Base-by-base conservation (phyloP, 1,140 invertebrate species). In the Drosophila navojoa region DNA sequence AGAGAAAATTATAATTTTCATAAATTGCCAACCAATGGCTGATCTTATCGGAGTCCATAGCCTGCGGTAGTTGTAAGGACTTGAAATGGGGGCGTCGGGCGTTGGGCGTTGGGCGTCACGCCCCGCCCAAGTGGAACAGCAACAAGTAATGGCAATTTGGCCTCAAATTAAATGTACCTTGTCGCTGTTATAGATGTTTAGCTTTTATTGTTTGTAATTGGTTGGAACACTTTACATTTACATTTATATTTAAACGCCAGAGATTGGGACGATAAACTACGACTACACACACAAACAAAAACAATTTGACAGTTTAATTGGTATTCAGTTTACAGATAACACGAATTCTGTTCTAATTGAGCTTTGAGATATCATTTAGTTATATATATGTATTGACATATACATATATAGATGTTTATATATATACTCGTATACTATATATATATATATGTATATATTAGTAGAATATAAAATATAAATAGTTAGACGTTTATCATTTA, bases 191-290 rank as follows among this genome's bases (percentile, higher is more conserved):
- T 86, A 79, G 79, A 81, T 87, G 75, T 78, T 86, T 75, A 82
- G 79, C 74, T 68, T 86, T 86, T 89, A 86, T 86, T 86, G 61
- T 86, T 68, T 87, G 64, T 79, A 81, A 86, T 86, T 82, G 69
- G 71, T 79, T 86, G 79, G 84, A 86, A 86, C 82, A 86, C 82
- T 86, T 86, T 86, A 86, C 84, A 86, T 81, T 81, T 81, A 81
- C 64, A 81, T 87, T 79, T 78, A 76, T 72, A 89, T 81, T 77
- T 82, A 79, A 79, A 73, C 84, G 79, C 66, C 76, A 86, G 70
- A 86, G 82, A 73, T 81, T 73, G 72, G 61, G 76, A 70, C 79
- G 84, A 86, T 86, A 86, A 86, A 82, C 84, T 85, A 86, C 79
- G 70, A 82, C 82, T 86, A 86, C 84, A 89, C 82, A 86, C 81